Evolutionary conservation across 2,113 vertebrate species (phyloP).

Genomic region (Oreochromis spilurus): DNA sequence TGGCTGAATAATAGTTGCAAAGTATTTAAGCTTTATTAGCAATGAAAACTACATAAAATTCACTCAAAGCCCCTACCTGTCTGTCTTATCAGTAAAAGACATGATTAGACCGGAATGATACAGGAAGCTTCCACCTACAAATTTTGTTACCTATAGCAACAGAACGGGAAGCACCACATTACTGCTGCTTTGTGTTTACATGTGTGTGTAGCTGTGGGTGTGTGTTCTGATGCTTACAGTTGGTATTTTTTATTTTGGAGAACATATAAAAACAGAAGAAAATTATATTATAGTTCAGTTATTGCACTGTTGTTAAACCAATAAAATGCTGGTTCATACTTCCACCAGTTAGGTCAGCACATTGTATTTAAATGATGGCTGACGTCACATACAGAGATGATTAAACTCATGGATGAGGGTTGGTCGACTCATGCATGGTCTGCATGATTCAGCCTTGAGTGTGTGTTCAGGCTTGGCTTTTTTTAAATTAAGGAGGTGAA

Average conservation of each 20-base stretch:
- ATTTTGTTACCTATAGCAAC: slow-evolving; percentile 43
- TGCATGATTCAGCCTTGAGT: not conserved
- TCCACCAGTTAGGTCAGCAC: not conserved
- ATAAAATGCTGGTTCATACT: not conserved
- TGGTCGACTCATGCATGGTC: not conserved
- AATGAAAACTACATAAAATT: not conserved
- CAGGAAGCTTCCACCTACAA: slow-evolving; percentile 32
- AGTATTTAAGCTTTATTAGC: not conserved
- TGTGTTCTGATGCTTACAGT: not conserved
- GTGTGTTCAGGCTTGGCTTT: not conserved
- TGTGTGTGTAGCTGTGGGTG: not conserved
- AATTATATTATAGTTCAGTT: not conserved
- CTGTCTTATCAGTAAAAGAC: not conserved
- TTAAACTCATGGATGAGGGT: not conserved
- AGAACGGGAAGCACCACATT: slow-evolving; percentile 23
- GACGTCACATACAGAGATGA: not conserved
- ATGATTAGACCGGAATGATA: not conserved
- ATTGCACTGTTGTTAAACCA: not conserved
- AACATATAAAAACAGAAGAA: not conserved
- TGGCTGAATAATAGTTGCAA: not conserved
- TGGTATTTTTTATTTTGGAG: not conserved
- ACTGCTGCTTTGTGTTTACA: slow-evolving; percentile 2
- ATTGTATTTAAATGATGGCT: not conserved
- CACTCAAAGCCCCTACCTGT: not conserved
- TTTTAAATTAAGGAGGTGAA: not conserved